Evolutionary conservation across 2,888 invertebrate genomes (phyloP), one percentile per base, ranked within the genome.

Genomic region (Orthosia gracilis): DNA sequence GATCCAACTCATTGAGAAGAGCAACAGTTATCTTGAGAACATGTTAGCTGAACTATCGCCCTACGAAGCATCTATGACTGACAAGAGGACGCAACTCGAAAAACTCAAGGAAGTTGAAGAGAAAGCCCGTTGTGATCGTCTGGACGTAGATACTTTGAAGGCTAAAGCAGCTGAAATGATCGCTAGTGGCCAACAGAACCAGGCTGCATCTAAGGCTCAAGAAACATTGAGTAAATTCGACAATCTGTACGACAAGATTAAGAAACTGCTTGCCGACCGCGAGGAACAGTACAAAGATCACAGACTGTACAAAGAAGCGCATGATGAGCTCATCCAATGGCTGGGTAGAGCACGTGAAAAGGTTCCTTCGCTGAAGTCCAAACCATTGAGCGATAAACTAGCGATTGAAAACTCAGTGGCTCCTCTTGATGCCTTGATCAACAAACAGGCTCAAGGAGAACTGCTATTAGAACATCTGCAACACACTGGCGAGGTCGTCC

Each of bases 381-480:
- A 98, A 86, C 98, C 98, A 4, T 94, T 99, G 0, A 98, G 98
- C 85, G 99, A 99, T 88, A 98, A 99, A 92, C 91, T 99, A 73
- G 98, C 99, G 0, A 98, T 99, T 82, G 99, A 99, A 92, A 98
- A 98, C 89, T 98, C 98, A 11, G 98, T 98, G 0, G 98, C 98
- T 45, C 98, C 98, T n/a, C 97, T 99, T 59, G 98, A 99, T 88
- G 98, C 98, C 69, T 93, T 99, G 50, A 96, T 99, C 47, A 99
- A 99, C 88, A 99, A 99, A 90, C 98, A 98, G 94, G 98, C 98
- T 11, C 99, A 99, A 95, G 99, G 99, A 5, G 98, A 99, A 92
- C 94, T 99, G 0, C 94, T 99, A 66, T 97, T 99, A 12, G 99
- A 99, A 91, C 98, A 98, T 92, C 95, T 99, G 63, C 98, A 98